Evolutionary conservation across 2,113 vertebrate genomes (phyloP), one percentile per base, ranked within the genome.

Genomic region (Crotalus tigris): DNA sequence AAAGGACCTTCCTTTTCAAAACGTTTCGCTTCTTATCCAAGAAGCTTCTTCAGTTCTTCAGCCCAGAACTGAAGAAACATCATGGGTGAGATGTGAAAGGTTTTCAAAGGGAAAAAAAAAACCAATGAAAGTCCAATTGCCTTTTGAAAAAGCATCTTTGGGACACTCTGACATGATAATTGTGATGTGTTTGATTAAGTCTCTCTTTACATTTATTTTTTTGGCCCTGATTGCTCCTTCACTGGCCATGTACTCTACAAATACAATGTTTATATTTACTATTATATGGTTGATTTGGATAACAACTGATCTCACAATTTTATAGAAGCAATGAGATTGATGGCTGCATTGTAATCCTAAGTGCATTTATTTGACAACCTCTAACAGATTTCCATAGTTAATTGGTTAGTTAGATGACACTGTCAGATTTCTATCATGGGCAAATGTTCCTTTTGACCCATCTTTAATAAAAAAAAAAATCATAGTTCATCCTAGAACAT

Each of bases 201-300:
- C 10, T 15, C 19, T 5, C 12, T 61, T 87, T 88, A 46, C 59
- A 8, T 64, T 9, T 29, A n/a, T 29, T 33, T 1, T 12, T 2
- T 6, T 15, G 23, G 51, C 6, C 44, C 19, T 3, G 3, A 51
- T 49, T 92, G 23, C 24, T 85, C 49, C 15, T 17, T 58, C 39
- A 69, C 15, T 49, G 10, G 26, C 81, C 9, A 26, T 3, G 13
- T 44, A 69, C 10, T 55, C 19, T 46, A 26, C 55, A 89, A 55
- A 75, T 39, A 58, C 17, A 15, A 23, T 88, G 93, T 92, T 91
- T 91, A 93, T 94, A 9, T 51, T 92, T 61, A 89, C 87, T 51
- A 93, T 33, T 57, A 87, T 85, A 91, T 0, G 0, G 58, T n/a
- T 91, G 55, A 91, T 33, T 93, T 75, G 64, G 33, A 69, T 87